Percentiles rank a stretch among this genome's conserved stretches.
Conservation (phyloP, 2,797 vertebrate species). For the Centropyge bicolor region DNA sequence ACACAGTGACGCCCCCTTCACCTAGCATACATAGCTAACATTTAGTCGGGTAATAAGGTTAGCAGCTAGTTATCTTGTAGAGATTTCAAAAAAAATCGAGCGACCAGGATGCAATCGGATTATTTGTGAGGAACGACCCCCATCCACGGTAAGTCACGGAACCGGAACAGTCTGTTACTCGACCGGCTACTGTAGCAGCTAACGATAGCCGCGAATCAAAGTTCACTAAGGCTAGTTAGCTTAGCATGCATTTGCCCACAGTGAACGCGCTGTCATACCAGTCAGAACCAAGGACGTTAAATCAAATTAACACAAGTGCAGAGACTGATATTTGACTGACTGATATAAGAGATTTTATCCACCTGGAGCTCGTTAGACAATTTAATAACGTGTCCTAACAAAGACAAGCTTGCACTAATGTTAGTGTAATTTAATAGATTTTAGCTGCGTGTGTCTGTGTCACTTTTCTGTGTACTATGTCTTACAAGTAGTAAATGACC, state of each 20-base stretch:
- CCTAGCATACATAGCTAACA: slow-evolving; percentile 1
- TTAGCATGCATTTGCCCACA: not conserved
- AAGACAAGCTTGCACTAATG: not conserved
- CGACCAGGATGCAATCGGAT: slow-evolving; percentile 62
- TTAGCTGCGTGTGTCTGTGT: not conserved
- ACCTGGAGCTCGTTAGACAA: accelerated
- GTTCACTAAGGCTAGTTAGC: not conserved
- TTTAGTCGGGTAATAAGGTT: not conserved
- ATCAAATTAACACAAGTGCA: not conserved
- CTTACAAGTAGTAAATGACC: not conserved
- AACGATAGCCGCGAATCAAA: not conserved
- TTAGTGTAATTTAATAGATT: not conserved
- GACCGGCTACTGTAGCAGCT: not conserved
- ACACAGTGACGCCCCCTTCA: not conserved
- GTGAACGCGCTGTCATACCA: not conserved
- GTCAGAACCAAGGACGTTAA: not conserved
- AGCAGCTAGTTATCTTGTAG: not conserved
- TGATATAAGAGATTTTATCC: too few species aligned
- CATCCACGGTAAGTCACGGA: slow-evolving; percentile 61
- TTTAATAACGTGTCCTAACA: accelerated
- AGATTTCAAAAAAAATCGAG: not conserved
- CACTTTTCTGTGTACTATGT: not conserved
- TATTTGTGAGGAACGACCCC: slow-evolving; percentile 55
- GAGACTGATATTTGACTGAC: not conserved
- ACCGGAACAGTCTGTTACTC: not conserved